Evolutionary conservation across 2,888 invertebrate species (phyloP), one percentile per base, ranked within the genome.

Genomic region (Tupiocoris notatus): DNA sequence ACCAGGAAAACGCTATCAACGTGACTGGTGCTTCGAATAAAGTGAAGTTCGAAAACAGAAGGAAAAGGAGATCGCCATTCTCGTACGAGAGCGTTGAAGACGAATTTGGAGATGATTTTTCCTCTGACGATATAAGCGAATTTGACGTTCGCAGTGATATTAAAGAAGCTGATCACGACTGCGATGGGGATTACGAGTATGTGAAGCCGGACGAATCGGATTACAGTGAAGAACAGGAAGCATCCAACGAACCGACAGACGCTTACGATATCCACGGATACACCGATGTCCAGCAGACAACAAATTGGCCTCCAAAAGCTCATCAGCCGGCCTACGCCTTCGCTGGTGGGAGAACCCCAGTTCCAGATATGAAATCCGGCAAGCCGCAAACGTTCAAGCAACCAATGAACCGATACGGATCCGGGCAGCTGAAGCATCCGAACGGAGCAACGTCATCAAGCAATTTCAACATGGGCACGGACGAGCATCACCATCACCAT

Each of bases 181-280:
- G 62, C 23, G 75, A 75, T 24, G 23, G 59, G 9, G 65, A 75
- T 64, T 75, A 75, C 24, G 75, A 75, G 17, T 75, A 64, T 18
- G 75, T 65, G 57, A 75, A 56, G 39, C 62, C 25, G 12, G 54
- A 73, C 18, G n/a, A 39, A 12, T 39, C 39, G 1, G 64, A 64
- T 18, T 16, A 20, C 1, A 1, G 12, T 12, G 65, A 64, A 21
- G 65, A 59, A 6, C 59, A 20, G 18, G 59, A 16, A 20, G 39
- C 3, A 7, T 39, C 39, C 6, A 7, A 39, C 12, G 39, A 18
- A 1, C 63, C 63, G 16, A 24, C 67, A 2, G 78, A 78, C 20
- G 77, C 77, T 1, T 78, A 78, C 59, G 77, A 75, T 54, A 78
- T 78, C 24, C 78, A 78, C 22, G 78, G 78, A 0, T 78, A 75